phyloP scores from a whole-genome alignment of 2,888 invertebrate genomes.

The Andrena bicolor region DNA sequence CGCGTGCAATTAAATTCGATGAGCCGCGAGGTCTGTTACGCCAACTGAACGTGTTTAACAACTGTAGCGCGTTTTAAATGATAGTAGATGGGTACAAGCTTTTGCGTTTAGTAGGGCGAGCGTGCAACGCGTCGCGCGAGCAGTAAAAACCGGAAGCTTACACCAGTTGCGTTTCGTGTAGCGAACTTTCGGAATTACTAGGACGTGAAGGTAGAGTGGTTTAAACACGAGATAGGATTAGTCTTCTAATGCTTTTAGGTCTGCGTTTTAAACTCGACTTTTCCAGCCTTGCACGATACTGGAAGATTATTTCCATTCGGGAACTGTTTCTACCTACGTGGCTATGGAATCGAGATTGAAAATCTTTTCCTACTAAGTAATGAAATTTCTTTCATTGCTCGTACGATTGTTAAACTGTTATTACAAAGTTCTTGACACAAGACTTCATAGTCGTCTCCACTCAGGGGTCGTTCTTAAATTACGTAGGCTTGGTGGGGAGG shows the following conservation, averaged over 20 bases:
- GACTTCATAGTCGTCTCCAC: too few species aligned
- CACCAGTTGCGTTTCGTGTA: constrained; percentile 17
- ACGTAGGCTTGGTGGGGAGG: too few species aligned
- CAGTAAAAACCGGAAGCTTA: constrained; percentile 25
- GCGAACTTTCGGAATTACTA: constrained; percentile 31
- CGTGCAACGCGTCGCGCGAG: not conserved
- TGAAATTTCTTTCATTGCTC: too few species aligned
- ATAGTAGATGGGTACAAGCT: constrained; percentile 28
- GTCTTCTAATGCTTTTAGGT: not conserved
- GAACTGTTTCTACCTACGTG: not conserved
- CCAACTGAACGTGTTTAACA: constrained; percentile 25
- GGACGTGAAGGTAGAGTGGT: constrained; percentile 13
- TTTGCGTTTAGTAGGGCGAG: constrained; percentile 26
- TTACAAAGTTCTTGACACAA: too few species aligned
- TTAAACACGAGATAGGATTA: not conserved
- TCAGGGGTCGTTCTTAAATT: too few species aligned
- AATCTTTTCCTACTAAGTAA: not conserved
- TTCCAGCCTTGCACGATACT: not conserved
- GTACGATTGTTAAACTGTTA: too few species aligned
- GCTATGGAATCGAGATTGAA: not conserved
- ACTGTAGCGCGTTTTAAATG: constrained; percentile 31
- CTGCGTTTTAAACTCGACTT: not conserved
- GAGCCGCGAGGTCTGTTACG: constrained; percentile 12
- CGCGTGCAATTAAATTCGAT: constrained; percentile 28
- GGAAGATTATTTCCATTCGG: not conserved